Evolutionary conservation across 2,797 vertebrate genomes (phyloP), one percentile per base, ranked within the genome.

Genomic region (Sebastes diploproa): DNA sequence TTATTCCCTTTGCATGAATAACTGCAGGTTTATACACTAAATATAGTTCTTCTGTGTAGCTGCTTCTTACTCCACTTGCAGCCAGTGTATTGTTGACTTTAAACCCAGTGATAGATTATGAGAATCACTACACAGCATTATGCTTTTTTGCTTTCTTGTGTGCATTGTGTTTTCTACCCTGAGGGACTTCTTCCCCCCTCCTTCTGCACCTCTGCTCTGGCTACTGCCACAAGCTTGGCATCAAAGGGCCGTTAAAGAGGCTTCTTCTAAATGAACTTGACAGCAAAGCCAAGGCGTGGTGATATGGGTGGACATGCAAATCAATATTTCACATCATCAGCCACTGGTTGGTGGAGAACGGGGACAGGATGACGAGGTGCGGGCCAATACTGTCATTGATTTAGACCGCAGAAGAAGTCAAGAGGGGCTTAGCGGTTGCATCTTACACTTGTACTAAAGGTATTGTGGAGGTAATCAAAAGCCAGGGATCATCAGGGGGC

Each of bases 321-420:
- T 96, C 95, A 95, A 96, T 95, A 95, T 95, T 95, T 95, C 88
- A 95, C 92, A 92, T 94, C 92, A 86, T 91, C 93, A 93, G 85
- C 85, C 86, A 27, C 81, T 78, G 84, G 86, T 88, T 90, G 90
- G 83, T 84, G 79, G 88, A 92, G 84, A 87, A 80, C 4, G 62
- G 88, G 65, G 86, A 80, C 74, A 81, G 84, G 78, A 62, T 58
- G 80, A 58, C 20, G 14, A 76, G 80, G 75, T 69, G 77, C 46
- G 18, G 62, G 78, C 85, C 86, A 60, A 84, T 88, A 70, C 72
- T 56, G 30, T 70, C 83, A 85, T 84, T 78, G 86, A 90, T 89
- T 91, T 75, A 77, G 76, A 86, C 82, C 54, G 10, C 79, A 83
- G 69, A 74, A 84, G 54, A 71, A 85, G 77, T 80, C 42, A 34